Evolutionary conservation across 2,113 vertebrate species (phyloP).

Genomic region (Bufo gargarizans): DNA sequence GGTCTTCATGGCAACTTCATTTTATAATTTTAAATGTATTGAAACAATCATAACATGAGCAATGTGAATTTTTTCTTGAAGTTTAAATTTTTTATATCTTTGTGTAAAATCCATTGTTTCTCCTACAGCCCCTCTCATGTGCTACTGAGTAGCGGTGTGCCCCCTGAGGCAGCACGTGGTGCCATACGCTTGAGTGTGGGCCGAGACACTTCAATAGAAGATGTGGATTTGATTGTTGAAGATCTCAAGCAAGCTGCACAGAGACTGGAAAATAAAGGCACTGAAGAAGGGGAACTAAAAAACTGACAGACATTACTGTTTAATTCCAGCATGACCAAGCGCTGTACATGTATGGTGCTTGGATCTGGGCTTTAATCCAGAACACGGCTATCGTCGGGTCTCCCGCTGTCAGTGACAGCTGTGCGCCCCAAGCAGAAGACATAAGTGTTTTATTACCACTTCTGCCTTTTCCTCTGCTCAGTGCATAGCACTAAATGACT

Average conservation of each 20-base stretch:
- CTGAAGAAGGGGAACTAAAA: background rate
- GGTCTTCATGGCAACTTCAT: too few relatives aligned
- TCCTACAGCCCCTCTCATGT: slow-evolving; percentile 84
- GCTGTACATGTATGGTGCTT: too few relatives aligned
- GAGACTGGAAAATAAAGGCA: slow-evolving; percentile 68
- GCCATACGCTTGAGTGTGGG: slow-evolving; percentile 91
- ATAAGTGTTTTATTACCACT: too few relatives aligned
- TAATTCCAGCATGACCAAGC: background rate
- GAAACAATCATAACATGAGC: too few relatives aligned
- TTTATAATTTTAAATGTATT: too few relatives aligned
- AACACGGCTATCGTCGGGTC: too few relatives aligned
- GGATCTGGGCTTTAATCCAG: too few relatives aligned
- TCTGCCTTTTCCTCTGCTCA: too few relatives aligned
- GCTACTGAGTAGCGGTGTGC: slow-evolving; percentile 86
- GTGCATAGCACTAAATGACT: too few relatives aligned
- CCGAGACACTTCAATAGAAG: slow-evolving; percentile 75
- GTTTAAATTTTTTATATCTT: background rate
- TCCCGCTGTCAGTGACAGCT: too few relatives aligned
- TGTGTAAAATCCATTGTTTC: background rate
- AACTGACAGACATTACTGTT: background rate
- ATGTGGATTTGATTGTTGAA: slow-evolving; percentile 85
- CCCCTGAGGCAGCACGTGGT: slow-evolving; percentile 77
- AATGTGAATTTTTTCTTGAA: too few relatives aligned
- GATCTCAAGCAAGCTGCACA: slow-evolving; percentile 83
- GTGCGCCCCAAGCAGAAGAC: too few relatives aligned